phyloP scores from a whole-genome alignment of 1,140 invertebrate species.

The Megalonaias nervosa region DNA sequence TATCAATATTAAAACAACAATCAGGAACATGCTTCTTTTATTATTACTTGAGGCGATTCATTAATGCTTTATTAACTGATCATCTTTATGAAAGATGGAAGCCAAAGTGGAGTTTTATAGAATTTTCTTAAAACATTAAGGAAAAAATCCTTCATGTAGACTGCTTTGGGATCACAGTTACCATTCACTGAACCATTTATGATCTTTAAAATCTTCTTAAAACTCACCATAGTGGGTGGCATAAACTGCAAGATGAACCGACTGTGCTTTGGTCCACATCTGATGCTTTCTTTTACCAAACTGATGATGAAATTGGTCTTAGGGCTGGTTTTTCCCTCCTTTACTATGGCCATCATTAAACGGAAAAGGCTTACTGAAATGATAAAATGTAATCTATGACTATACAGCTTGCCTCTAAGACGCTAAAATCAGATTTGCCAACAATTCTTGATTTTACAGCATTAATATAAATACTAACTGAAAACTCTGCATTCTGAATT shows the following conservation, averaged over 20 bases:
- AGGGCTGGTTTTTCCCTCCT: conserved; percentile 84
- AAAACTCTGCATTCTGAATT: no score
- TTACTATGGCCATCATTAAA: conserved; percentile 81
- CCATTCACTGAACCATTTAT: not conserved
- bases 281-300: conserved; percentile 84
- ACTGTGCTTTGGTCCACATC: conserved; percentile 84
- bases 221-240: conserved; percentile 74
- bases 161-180: not conserved
- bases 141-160: not conserved
- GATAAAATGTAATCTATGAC: not conserved
- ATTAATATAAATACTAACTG: no score
- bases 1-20: no score
- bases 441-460: no score
- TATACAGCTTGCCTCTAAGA: not conserved
- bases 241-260: conserved; percentile 85
- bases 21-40: no score
- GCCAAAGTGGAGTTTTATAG: not conserved
- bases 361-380: conserved; percentile 76
- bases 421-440: not conserved
- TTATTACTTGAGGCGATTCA: no score
- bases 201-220: not conserved
- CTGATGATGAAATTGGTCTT: conserved; percentile 90
- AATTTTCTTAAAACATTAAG: not conserved
- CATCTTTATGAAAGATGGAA: not conserved
- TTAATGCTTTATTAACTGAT: no score